A percentile compares a stretch with the other conserved stretches of the same genome.
Evolutionary conservation across 2,797 vertebrate species (phyloP).

Genomic region (Champsocephalus gunnari): DNA sequence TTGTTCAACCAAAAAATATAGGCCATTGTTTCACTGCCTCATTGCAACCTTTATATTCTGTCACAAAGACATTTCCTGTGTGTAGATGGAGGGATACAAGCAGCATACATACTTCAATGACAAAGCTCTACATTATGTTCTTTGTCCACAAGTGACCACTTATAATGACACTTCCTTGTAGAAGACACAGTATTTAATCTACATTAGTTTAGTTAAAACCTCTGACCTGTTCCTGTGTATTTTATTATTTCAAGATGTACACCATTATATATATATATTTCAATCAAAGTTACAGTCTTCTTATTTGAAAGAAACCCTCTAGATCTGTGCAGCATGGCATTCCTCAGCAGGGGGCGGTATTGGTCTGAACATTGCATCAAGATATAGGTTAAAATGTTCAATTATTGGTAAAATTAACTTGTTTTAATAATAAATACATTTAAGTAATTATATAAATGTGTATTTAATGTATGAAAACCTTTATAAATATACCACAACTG

Average conservation of each 20-base stretch:
- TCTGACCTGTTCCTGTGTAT: no score
- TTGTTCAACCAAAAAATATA: not conserved
- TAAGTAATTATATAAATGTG: not conserved
- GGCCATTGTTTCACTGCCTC: no score
- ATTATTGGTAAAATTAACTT: not conserved
- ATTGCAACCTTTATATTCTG: not conserved
- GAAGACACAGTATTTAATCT: no score
- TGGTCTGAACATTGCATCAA: conserved; percentile 19
- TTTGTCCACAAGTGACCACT: not conserved
- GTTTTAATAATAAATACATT: not conserved
- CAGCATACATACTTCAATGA: not conserved
- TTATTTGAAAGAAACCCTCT: not conserved
- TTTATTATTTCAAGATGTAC: not conserved
- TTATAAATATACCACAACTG: no score
- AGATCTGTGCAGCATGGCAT: not conserved
- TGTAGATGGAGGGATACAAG: not conserved
- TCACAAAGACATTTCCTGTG: not conserved
- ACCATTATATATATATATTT: no score
- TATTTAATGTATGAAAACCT: not conserved
- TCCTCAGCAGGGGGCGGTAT: conserved; percentile 62
- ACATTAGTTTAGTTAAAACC: no score
- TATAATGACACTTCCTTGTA: not conserved
- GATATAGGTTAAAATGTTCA: not conserved
- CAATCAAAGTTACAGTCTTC: no score
- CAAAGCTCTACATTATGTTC: not conserved